These are phyloP conservation scores for Labeo catla DNA, from an alignment of 2,113 vertebrate genomes.

Conservation along the genomic window DNA sequence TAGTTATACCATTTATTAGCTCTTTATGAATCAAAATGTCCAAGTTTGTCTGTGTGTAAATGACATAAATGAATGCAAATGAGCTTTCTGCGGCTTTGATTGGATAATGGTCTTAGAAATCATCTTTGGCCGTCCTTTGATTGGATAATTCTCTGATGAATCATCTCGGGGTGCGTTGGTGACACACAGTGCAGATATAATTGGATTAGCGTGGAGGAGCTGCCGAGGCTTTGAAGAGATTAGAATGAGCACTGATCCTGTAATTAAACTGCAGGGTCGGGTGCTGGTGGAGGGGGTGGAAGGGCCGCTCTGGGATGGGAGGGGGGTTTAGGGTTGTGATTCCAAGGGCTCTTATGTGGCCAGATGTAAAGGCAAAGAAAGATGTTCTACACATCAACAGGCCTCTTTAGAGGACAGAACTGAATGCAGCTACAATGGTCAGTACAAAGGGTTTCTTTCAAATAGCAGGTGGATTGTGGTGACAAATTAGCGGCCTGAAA, in stretches of 20 bases:
- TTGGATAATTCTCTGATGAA: slow-evolving; percentile 84
- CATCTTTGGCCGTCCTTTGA: slow-evolving; percentile 83
- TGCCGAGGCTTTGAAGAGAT: slow-evolving; percentile 94
- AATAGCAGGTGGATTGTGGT: slow-evolving; percentile 64
- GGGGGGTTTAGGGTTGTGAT: slow-evolving; percentile 57
- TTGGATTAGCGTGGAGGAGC: slow-evolving; percentile 94
- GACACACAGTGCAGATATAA: slow-evolving; percentile 92
- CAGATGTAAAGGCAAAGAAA: slow-evolving; percentile 65
- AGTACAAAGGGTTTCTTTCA: slow-evolving; percentile 52
- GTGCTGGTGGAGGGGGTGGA: slow-evolving; percentile 65
- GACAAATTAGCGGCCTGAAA: slow-evolving; percentile 52
- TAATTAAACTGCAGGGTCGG: slow-evolving; percentile 90
- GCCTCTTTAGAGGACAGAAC: slow-evolving; percentile 59
- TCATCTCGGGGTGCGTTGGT: slow-evolving; percentile 79
- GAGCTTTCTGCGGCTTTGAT: slow-evolving; percentile 57
- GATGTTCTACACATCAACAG: slow-evolving; percentile 62
- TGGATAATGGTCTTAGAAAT: slow-evolving; percentile 85
- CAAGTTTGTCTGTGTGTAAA: slow-evolving; percentile 49
- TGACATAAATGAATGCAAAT: slow-evolving; percentile 61
- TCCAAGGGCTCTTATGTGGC: slow-evolving; percentile 73
- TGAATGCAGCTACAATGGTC: slow-evolving; percentile 51
- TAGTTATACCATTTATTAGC: not conserved
- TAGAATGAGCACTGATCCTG: slow-evolving; percentile 92
- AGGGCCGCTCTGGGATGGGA: slow-evolving; percentile 69
- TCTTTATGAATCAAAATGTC: not conserved